Evolutionary conservation across 2,888 invertebrate species (phyloP).

Genomic region (Cheilosia variabilis): DNA sequence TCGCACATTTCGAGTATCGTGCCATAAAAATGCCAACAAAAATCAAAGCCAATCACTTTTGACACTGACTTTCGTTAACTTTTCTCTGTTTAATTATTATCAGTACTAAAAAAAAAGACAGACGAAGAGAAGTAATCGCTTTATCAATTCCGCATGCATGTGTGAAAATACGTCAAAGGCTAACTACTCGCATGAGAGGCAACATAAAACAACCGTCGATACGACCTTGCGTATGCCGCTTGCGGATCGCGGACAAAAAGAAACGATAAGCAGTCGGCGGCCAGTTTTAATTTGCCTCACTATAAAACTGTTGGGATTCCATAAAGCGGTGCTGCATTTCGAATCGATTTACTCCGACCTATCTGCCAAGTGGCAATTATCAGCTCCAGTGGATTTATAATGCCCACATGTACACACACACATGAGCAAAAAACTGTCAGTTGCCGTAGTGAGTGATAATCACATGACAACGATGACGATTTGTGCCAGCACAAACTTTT

Average conservation of each 20-base stretch:
- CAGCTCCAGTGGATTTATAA: slow-evolving; percentile 25
- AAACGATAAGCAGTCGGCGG: background rate
- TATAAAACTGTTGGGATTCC: slow-evolving; percentile 37
- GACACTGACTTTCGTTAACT: slow-evolving; percentile 32
- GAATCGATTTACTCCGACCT: slow-evolving; percentile 49
- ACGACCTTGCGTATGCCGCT: slow-evolving; percentile 61
- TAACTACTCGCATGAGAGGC: background rate
- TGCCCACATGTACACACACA: slow-evolving; percentile 1
- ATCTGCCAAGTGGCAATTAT: slow-evolving; percentile 47
- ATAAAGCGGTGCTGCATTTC: slow-evolving; percentile 29
- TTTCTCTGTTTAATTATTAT: slow-evolving; percentile 37
- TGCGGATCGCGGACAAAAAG: background rate
- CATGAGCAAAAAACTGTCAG: background rate
- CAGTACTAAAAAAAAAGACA: slow-evolving; percentile 4
- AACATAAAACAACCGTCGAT: slow-evolving; percentile 4
- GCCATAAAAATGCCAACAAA: slow-evolving; percentile 32
- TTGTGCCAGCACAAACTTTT: slow-evolving; percentile 8
- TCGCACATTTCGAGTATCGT: slow-evolving; percentile 37
- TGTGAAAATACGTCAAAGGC: slow-evolving; percentile 29
- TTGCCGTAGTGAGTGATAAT: slow-evolving; percentile 30
- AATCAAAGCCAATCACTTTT: slow-evolving; percentile 33
- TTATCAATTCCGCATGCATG: slow-evolving; percentile 36
- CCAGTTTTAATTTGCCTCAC: slow-evolving; percentile 12
- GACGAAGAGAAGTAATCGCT: slow-evolving; percentile 7
- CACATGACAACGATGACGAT: slow-evolving; percentile 35